phyloP scores from a whole-genome alignment of 2,888 invertebrate species.

The Scrobipalpa costella region DNA sequence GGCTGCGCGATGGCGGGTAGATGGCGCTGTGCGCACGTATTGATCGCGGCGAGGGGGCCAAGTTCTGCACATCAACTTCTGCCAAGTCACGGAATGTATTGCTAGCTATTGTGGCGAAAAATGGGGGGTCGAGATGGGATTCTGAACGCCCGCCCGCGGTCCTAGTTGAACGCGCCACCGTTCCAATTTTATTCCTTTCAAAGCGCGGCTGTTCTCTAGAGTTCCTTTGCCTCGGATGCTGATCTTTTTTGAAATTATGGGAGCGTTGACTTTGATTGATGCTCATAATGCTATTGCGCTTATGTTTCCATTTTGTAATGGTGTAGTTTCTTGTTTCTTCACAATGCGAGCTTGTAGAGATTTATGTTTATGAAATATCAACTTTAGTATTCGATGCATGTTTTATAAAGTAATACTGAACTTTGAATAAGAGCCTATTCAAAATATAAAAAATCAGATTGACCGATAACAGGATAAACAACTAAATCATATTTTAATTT shows the following conservation, averaged over 20 bases:
- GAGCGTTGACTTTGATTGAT: conserved; percentile 28
- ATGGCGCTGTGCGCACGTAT: conserved; percentile 78
- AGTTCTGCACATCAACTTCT: conserved; percentile 70
- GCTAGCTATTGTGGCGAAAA: conserved; percentile 79
- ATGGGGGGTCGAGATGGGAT: conserved; percentile 70
- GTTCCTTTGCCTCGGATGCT: conserved; percentile 17
- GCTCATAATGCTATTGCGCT: conserved; percentile 23
- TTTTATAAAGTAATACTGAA: not conserved
- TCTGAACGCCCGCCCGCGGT: conserved; percentile 54
- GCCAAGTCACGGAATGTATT: conserved; percentile 81
- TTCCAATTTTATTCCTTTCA: conserved; percentile 25
- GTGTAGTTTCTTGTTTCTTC: conserved; percentile 4
- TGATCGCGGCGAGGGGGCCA: conserved; percentile 73
- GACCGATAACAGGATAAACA: too few relatives aligned
- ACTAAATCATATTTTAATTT: too few relatives aligned
- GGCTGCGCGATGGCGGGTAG: conserved; percentile 76
- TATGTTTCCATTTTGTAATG: conserved; percentile 23
- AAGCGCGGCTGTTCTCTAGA: conserved; percentile 12
- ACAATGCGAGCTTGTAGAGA: not conserved
- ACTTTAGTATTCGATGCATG: not conserved
- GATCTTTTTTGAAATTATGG: conserved; percentile 22
- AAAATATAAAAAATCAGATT: not conserved
- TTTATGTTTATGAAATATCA: conserved; percentile 1
- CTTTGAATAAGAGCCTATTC: not conserved
- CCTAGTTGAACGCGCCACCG: conserved; percentile 39